Percentiles rank a stretch among this genome's conserved stretches.
Evolutionary conservation across 2,888 invertebrate species (phyloP).

Genomic region (Catotricha subobsoleta): DNA sequence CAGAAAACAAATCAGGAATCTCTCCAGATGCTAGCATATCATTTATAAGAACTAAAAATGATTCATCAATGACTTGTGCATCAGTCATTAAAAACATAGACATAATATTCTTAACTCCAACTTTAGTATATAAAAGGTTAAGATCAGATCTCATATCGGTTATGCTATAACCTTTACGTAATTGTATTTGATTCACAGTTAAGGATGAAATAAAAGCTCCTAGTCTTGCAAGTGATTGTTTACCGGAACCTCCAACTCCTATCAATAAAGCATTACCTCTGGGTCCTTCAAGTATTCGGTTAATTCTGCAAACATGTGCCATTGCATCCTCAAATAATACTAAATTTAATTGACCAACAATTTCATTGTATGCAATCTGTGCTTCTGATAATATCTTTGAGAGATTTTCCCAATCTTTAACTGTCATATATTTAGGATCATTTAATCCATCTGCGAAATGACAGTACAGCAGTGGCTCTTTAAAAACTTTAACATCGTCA

Average conservation of each 20-base stretch:
- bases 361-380: conserved; percentile 69
- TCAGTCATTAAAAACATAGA: conserved; percentile 87
- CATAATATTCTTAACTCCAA: conserved; percentile 73
- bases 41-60: conserved; percentile 78
- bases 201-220: conserved; percentile 80
- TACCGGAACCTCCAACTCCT: conserved; percentile 93
- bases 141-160: conserved; percentile 59
- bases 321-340: conserved; percentile 93
- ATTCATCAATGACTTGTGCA: conserved; percentile 81
- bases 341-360: conserved; percentile 81
- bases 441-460: conserved; percentile 87
- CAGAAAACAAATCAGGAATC: conserved; percentile 75
- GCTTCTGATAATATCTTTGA: conserved; percentile 64
- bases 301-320: conserved; percentile 81
- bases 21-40: conserved; percentile 89
- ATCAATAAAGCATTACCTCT: conserved; percentile 82
- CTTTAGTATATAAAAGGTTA: conserved; percentile 63
- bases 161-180: conserved; percentile 72
- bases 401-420: conserved; percentile 53
- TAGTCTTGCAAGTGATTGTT: conserved; percentile 76
- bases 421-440: conserved; percentile 66
- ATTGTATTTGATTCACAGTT: conserved; percentile 82
- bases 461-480: conserved; percentile 67
- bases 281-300: conserved; percentile 80
- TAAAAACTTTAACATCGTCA: conserved; percentile 56